Base-by-base conservation (phyloP, 2,797 vertebrate species). In the Sciaenops ocellatus region DNA sequence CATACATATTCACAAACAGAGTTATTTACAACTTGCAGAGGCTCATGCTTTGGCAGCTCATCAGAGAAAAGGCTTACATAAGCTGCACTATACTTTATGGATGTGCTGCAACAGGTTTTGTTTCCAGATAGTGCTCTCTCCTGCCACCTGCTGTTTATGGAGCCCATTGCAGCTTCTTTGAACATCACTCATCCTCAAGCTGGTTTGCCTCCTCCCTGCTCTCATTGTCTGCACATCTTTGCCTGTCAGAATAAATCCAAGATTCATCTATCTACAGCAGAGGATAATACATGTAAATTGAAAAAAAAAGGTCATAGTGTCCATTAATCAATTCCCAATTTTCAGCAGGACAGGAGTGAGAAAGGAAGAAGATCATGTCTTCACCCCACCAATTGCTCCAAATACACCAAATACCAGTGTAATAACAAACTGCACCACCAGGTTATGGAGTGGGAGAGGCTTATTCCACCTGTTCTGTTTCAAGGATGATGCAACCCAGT, bases 101-200 rank as follows among this genome's bases (percentile, higher is more conserved):
- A 80, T 66, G 64, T 47, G 13, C 65, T 83, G 87, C 87, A 91
- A 92, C 88, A 90, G 89, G 90, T 90, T 68, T 38, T 70, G 30
- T 22, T 30, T 70, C 24, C 67, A 47, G 59, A 77, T 17, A 74
- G 79, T 59, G 79, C 64, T 84, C 78, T 69, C 47, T 86, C 57
- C 84, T 90, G 91, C 92, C 92, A 83, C 79, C 92, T 92, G 89
- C 86, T 90, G 90, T 76, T 69, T 10, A 47, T 3, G 34, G 17
- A 81, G 67, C 28, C 48, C 34, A 84, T 52, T 88, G 66, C 90
- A 89, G 22, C 70, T 38, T 57, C 26, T 30, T 59, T 55, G 26
- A 59, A 11, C 13, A 6, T 61, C 50, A 52, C 46, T 42, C 6
- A 24, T 15, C 26, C 30, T 20, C 18, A 24, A 57, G 34, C 41